Evolutionary conservation across 2,888 invertebrate species (phyloP).

Genomic region (Lumbricus terrestris): DNA sequence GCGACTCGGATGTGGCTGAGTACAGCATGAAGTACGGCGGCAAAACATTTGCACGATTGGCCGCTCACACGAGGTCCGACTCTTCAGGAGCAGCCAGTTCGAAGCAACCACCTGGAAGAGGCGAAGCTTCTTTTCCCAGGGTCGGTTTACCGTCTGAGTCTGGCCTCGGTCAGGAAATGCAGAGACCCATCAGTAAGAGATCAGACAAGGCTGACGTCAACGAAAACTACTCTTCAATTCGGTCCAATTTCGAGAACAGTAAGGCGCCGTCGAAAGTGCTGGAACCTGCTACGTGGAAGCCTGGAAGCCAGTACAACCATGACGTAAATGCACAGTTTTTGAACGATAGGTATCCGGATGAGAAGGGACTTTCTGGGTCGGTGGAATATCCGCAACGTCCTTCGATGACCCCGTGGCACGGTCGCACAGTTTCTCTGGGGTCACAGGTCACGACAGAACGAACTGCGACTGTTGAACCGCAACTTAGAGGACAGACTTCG

Average conservation of each 20-base stretch:
- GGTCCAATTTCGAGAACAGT: background rate
- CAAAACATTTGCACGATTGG: conserved; percentile 11
- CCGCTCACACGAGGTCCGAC: background rate
- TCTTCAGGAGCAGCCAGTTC: background rate
- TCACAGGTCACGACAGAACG: background rate
- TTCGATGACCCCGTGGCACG: background rate
- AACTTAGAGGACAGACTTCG: background rate
- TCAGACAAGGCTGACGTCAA: background rate
- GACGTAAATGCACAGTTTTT: background rate
- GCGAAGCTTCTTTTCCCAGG: background rate
- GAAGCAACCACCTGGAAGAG: background rate
- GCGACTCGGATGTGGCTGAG: background rate
- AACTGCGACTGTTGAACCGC: background rate
- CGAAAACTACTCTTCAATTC: background rate
- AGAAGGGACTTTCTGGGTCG: background rate
- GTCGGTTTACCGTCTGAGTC: background rate
- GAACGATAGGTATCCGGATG: background rate
- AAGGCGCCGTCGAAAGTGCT: background rate
- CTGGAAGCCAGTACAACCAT: background rate
- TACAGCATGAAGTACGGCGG: background rate
- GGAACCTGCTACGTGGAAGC: background rate
- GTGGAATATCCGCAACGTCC: background rate
- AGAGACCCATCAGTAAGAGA: background rate
- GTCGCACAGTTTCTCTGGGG: background rate
- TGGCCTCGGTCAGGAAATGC: background rate